Percentiles rank a stretch among this genome's conserved stretches.
Conservation (phyloP, 2,113 vertebrate genomes). For the Morone saxatilis region DNA sequence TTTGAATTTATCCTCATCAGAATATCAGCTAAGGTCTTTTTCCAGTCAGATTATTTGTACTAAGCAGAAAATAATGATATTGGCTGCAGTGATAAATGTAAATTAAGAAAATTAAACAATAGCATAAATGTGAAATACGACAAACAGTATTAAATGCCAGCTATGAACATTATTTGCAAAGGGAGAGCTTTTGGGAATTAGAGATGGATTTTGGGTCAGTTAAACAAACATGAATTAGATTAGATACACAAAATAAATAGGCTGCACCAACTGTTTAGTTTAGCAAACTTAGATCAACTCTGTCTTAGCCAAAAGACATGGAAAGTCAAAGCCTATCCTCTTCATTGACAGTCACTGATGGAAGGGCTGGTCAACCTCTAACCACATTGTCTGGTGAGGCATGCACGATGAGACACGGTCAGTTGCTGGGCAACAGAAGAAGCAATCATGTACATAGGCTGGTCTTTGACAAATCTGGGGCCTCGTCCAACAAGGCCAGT, state of each 20-base stretch:
- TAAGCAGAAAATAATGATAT: not conserved
- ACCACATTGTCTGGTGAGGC: constrained; percentile 16
- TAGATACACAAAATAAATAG: not conserved
- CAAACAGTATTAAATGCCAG: not conserved
- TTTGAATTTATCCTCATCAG: not conserved
- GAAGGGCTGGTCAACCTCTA: constrained; percentile 17
- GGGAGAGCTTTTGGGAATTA: not conserved
- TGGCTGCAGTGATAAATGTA: not conserved
- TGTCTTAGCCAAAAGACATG: not conserved
- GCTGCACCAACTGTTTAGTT: not conserved
- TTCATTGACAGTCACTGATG: not conserved
- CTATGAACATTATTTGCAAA: not conserved
- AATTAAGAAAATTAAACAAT: not conserved
- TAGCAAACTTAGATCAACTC: not conserved
- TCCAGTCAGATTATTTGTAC: not conserved
- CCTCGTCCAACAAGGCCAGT: constrained; percentile 50
- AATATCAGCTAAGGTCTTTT: not conserved
- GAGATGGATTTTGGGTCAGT: not conserved
- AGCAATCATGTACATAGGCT: constrained; percentile 38
- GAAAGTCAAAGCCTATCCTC: constrained; percentile 17
- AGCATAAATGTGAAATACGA: not conserved
- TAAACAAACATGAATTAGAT: not conserved
- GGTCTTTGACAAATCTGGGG: constrained; percentile 56
- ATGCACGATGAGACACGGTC: constrained; percentile 37
- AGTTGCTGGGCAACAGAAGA: constrained; percentile 71